phyloP scores from a whole-genome alignment of 2,888 invertebrate genomes.

The Athetis lepigone region DNA sequence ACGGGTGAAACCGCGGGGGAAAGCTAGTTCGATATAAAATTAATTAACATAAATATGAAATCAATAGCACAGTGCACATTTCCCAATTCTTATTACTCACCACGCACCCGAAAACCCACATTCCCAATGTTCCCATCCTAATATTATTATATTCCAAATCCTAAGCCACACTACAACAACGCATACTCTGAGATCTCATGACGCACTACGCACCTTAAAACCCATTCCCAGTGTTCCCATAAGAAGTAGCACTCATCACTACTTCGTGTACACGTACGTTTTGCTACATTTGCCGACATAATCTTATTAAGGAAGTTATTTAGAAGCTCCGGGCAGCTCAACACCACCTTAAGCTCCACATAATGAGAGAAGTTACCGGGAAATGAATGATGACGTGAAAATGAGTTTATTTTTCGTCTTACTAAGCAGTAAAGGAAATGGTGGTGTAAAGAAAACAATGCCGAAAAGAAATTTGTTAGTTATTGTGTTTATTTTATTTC shows the following conservation, averaged over 20 bases:
- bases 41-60: too few relatives aligned
- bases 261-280: conserved; percentile 18
- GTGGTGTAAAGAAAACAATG: neutral
- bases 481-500: too few relatives aligned
- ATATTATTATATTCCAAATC: too few relatives aligned
- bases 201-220: neutral
- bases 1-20: too few relatives aligned
- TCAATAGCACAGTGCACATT: too few relatives aligned
- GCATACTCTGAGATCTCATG: too few relatives aligned
- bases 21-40: too few relatives aligned
- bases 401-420: conserved; percentile 49
- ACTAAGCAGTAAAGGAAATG: conserved; percentile 1
- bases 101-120: too few relatives aligned
- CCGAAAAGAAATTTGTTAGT: neutral
- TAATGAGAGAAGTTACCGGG: conserved; percentile 60
- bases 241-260: neutral
- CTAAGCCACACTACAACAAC: neutral
- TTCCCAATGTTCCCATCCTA: too few relatives aligned
- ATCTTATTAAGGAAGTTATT: conserved; percentile 62
- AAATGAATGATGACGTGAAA: conserved; percentile 58
- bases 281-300: conserved; percentile 25
- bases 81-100: too few relatives aligned
- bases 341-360: conserved; percentile 42
- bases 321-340: conserved; percentile 33
- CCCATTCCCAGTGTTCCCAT: neutral